Evolutionary conservation across 2,113 vertebrate genomes (phyloP).

Genomic region (Leptobrachium leishanense): DNA sequence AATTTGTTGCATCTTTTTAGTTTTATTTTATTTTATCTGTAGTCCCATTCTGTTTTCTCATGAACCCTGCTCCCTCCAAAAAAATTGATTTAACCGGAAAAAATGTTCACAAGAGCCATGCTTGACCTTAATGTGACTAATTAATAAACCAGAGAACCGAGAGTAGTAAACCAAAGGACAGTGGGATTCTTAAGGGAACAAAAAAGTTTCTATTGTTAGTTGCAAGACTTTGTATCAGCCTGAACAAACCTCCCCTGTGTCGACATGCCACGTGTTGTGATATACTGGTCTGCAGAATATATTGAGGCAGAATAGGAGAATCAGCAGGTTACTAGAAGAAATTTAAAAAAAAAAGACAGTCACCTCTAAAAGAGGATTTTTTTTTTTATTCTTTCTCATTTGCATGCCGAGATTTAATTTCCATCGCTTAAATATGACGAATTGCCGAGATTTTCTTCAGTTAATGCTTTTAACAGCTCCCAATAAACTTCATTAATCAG

Average conservation of each 20-base stretch:
- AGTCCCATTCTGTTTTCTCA: too few species aligned
- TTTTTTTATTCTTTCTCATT: constrained; percentile 67
- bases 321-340: constrained; percentile 39
- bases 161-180: constrained; percentile 14
- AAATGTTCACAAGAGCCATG: background rate
- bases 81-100: too few species aligned
- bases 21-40: too few species aligned
- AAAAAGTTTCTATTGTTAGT: constrained; percentile 3
- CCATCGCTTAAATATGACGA: constrained; percentile 97
- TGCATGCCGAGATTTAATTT: constrained; percentile 92
- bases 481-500: constrained; percentile 99
- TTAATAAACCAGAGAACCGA: background rate
- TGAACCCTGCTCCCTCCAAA: too few species aligned
- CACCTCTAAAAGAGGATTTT: constrained; percentile 70
- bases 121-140: constrained; percentile 9
- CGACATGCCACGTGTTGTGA: background rate
- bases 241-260: background rate
- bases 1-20: too few species aligned
- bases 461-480: constrained; percentile 99
- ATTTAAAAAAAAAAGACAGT: constrained; percentile 42
- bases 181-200: constrained; percentile 2
- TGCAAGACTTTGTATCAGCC: background rate
- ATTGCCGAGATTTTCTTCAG: constrained; percentile 95
- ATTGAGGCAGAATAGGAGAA: constrained; percentile 27
- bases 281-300: constrained; percentile 25